A percentile compares a stretch with the other conserved stretches of the same genome.
Conservation (phyloP, 2,888 invertebrate genomes). For the Netelia virgata region DNA sequence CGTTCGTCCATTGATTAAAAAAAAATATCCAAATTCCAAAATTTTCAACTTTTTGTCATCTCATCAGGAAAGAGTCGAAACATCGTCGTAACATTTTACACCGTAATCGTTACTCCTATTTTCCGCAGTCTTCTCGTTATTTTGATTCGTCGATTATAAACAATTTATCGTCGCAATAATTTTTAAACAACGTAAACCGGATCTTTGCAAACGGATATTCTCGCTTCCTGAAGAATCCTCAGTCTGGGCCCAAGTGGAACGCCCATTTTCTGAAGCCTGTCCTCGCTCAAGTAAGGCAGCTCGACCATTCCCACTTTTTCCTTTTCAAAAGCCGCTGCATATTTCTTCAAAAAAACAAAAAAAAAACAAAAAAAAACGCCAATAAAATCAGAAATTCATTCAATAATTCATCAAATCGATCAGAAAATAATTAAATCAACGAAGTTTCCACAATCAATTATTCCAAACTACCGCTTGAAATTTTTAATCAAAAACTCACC, state of each 20-base stretch:
- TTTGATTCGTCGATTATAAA: not conserved
- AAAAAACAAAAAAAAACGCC: not conserved
- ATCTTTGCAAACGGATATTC: constrained; percentile 88
- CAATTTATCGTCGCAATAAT: not conserved
- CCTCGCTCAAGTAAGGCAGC: constrained; percentile 95
- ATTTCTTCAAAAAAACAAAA: constrained; percentile 89
- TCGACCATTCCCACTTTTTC: constrained; percentile 96
- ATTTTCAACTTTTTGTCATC: not conserved
- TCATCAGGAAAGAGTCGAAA: not conserved
- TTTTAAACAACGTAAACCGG: constrained; percentile 86
- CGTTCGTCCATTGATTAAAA: too few relatives aligned
- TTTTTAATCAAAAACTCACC: constrained; percentile 85
- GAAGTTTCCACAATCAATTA: not conserved
- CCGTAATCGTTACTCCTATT: not conserved
- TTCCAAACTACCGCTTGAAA: constrained; percentile 12
- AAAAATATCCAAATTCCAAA: too few relatives aligned
- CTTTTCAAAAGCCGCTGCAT: constrained; percentile 92
- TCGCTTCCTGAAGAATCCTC: constrained; percentile 94
- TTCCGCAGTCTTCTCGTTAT: constrained; percentile 7
- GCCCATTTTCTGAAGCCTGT: constrained; percentile 93
- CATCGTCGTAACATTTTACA: too few relatives aligned
- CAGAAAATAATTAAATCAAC: not conserved
- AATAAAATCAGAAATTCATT: too few relatives aligned
- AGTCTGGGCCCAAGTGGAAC: constrained; percentile 96
- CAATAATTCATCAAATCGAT: constrained; percentile 2